Evolutionary conservation across 2,888 invertebrate species (phyloP), one percentile per base, ranked within the genome.

Genomic region (Zootermopsis nevadensis): DNA sequence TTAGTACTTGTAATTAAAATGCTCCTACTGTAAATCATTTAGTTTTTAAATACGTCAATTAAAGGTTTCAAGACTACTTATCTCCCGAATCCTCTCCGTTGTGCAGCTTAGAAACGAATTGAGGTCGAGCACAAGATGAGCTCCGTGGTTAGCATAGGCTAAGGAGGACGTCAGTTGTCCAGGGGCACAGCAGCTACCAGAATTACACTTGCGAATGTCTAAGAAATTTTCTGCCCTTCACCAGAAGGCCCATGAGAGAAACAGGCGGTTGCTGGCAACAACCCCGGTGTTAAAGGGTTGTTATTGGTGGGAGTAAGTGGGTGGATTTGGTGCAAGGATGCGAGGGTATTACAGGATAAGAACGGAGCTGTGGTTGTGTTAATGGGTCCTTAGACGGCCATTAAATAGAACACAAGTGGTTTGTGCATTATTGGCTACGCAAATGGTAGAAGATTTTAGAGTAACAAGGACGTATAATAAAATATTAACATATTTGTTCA

Each of bases 331-430:
- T 31, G 27, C 15, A 7, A 7, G 69, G 69, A 69, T 7, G n/a
- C 31, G 69, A 31, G 31, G 31, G 69, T 30, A 69, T 69, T 69
- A 69, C 30, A 31, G 69, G 31, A 19, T 69, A 31, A 31, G 69
- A 69, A 69, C 30, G 15, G 69, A 69, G 31, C 69, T 7, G 69
- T 30, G 69, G 69, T 69, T 69, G 69, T 69, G 69, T 69, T 69
- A 69, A 69, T 69, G 69, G 69, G 69, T 31, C 69, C 69, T 30
- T 27, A 69, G 69, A 69, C 30, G 69, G 31, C 69, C 69, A 69
- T 69, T 69, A 69, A 69, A 66, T 24, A 66, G 66, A 66, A 27
- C 66, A 66, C 12, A 10, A 66, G 10, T 6, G 22, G 30, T 31
- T 69, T 69, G 30, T 69, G 27, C 31, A 30, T 69, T 31, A 69